phyloP scores from a whole-genome alignment of 2,888 invertebrate genomes.

The Oligia latruncula region DNA sequence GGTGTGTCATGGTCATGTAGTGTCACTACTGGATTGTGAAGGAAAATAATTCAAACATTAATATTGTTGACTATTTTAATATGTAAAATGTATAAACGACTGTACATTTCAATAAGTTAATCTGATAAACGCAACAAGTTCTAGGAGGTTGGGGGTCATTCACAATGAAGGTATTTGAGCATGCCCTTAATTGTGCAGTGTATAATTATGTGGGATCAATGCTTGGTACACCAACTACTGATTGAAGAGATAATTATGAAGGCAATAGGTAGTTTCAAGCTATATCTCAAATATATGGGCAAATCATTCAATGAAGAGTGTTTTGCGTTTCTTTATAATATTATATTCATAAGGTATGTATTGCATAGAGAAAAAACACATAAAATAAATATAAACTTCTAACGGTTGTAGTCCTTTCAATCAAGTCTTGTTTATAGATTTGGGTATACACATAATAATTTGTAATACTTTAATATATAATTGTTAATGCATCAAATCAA shows the following conservation, averaged over 20 bases:
- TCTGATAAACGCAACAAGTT: conserved; percentile 78
- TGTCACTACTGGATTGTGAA: conserved; percentile 68
- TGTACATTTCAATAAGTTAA: conserved; percentile 86
- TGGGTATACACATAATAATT: conserved; percentile 58
- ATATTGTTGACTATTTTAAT: conserved; percentile 86
- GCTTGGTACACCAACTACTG: conserved; percentile 42
- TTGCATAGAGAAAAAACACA: conserved; percentile 51
- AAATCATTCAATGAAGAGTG: conserved; percentile 52
- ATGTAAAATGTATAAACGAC: conserved; percentile 87
- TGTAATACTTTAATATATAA: conserved; percentile 57
- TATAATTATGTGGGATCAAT: conserved; percentile 64
- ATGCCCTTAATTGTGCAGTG: conserved; percentile 86
- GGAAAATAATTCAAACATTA: conserved; percentile 78
- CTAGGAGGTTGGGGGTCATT: conserved; percentile 75
- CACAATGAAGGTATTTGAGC: conserved; percentile 82
- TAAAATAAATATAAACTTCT: conserved; percentile 64
- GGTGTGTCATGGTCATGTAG: conserved; percentile 61
- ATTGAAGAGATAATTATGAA: conserved; percentile 37
- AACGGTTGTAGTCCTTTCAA: conserved; percentile 57
- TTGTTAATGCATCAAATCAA: conserved; percentile 76
- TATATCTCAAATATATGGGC: conserved; percentile 51
- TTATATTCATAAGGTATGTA: conserved; percentile 39
- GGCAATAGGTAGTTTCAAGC: conserved; percentile 63
- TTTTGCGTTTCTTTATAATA: conserved; percentile 33
- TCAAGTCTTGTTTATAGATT: conserved; percentile 53